Conservation (phyloP, 1,140 invertebrate species). For the Aphaenogaster ashmeadi region DNA sequence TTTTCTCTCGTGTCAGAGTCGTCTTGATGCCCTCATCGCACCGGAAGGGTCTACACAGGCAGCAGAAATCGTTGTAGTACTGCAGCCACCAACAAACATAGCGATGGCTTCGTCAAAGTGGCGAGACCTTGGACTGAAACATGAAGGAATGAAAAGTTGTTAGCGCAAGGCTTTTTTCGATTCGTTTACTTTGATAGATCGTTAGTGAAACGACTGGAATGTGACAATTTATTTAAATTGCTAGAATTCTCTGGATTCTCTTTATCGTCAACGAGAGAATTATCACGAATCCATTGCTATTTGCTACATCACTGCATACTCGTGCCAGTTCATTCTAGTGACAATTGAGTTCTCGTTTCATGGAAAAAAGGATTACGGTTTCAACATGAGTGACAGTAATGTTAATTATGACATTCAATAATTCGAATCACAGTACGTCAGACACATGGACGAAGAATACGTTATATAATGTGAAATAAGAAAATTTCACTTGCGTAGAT, state of each 20-base stretch:
- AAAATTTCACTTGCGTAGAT: not conserved
- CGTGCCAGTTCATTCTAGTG: not conserved
- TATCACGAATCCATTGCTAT: not conserved
- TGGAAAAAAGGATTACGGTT: not conserved
- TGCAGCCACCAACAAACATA: slow-evolving; percentile 73
- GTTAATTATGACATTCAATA: slow-evolving; percentile 38
- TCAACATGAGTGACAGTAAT: slow-evolving; percentile 27
- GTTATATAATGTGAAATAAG: not conserved
- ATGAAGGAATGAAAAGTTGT: slow-evolving; percentile 25
- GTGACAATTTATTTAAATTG: not conserved
- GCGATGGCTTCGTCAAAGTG: slow-evolving; percentile 75
- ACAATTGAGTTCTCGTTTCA: slow-evolving; percentile 35
- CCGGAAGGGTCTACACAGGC: slow-evolving; percentile 68
- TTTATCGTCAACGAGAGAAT: not conserved
- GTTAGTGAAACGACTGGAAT: not conserved
- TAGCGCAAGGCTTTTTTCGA: not conserved
- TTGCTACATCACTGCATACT: not conserved
- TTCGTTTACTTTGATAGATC: not conserved
- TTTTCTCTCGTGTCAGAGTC: slow-evolving; percentile 28
- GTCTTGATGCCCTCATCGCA: not conserved
- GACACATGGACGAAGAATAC: not conserved
- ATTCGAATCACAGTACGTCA: slow-evolving; percentile 1
- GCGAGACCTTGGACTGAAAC: slow-evolving; percentile 85
- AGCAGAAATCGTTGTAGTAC: slow-evolving; percentile 69
- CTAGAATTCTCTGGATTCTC: not conserved